A percentile compares a stretch with the other conserved stretches of the same genome.
Evolutionary conservation across 2,888 invertebrate species (phyloP).

Genomic region (Vandiemenella viatica): DNA sequence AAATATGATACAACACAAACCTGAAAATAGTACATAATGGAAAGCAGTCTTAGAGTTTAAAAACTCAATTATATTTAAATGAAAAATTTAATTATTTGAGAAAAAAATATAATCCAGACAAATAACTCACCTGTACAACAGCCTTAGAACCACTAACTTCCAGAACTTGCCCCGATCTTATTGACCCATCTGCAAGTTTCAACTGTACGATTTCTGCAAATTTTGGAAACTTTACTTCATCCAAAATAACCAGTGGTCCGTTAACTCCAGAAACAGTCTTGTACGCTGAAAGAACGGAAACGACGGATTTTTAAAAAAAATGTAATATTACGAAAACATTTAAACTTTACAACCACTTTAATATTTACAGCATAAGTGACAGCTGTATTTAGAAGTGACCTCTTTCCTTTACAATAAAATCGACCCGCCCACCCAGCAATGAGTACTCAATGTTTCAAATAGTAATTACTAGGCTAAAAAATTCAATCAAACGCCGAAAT

Average conservation of each 20-base stretch:
- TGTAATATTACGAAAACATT: not conserved
- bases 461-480: constrained; percentile 1
- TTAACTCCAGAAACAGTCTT: constrained; percentile 99
- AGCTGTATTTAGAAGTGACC: not conserved
- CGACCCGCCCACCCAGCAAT: constrained; percentile 8
- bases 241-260: constrained; percentile 95
- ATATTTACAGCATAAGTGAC: too few relatives aligned
- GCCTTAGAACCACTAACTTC: constrained; percentile 98
- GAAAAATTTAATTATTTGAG: too few relatives aligned
- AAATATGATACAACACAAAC: too few relatives aligned
- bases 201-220: constrained; percentile 97
- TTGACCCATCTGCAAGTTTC: constrained; percentile 86
- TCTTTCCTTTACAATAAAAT: constrained; percentile 1
- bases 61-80: too few relatives aligned
- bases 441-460: not conserved
- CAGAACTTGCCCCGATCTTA: constrained; percentile 87
- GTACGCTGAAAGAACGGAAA: constrained; percentile 56
- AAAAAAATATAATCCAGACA: too few relatives aligned
- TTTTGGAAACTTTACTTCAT: constrained; percentile 99
- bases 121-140: constrained; percentile 56
- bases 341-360: not conserved
- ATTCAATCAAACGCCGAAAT: constrained; percentile 15
- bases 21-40: too few relatives aligned
- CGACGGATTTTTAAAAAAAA: not conserved
- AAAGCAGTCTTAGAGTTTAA: too few relatives aligned